A percentile compares a stretch with the other conserved stretches of the same genome.
phyloP scores from a whole-genome alignment of 1,140 invertebrate genomes.

The Atopsyche davidsoni region DNA sequence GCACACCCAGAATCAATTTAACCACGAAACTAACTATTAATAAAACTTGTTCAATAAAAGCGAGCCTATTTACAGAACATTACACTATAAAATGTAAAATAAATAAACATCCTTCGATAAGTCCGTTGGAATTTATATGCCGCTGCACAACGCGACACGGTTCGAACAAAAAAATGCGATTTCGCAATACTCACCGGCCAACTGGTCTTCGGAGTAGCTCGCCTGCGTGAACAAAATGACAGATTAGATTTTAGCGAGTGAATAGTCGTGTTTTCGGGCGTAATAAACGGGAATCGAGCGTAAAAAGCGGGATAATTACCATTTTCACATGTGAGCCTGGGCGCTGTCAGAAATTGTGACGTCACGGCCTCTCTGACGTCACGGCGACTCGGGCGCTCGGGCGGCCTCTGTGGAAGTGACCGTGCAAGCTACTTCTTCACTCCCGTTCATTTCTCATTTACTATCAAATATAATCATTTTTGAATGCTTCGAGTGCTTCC shows the following conservation, averaged over 20 bases:
- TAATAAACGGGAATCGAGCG: conserved; percentile 6
- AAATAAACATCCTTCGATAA: too few relatives aligned
- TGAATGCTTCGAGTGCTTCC: too few relatives aligned
- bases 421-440: too few relatives aligned
- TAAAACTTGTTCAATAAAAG: too few relatives aligned
- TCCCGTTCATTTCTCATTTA: too few relatives aligned
- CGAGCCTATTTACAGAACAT: too few relatives aligned
- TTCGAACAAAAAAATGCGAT: conserved; percentile 37
- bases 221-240: conserved; percentile 51
- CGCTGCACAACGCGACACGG: conserved; percentile 35
- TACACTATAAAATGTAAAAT: too few relatives aligned
- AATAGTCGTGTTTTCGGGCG: neutral
- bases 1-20: too few relatives aligned
- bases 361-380: conserved; percentile 16
- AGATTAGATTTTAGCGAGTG: neutral
- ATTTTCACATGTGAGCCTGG: conserved; percentile 20
- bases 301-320: conserved; percentile 13
- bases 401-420: too few relatives aligned
- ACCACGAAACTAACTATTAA: too few relatives aligned
- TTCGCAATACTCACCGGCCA: conserved; percentile 68
- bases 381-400: too few relatives aligned
- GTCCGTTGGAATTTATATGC: conserved; percentile 23
- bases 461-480: too few relatives aligned
- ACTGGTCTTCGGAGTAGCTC: conserved; percentile 83
- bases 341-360: conserved; percentile 29